A percentile compares a stretch with the other conserved stretches of the same genome.
phyloP scores from a whole-genome alignment of 2,888 invertebrate species.

The Buathra laborator region DNA sequence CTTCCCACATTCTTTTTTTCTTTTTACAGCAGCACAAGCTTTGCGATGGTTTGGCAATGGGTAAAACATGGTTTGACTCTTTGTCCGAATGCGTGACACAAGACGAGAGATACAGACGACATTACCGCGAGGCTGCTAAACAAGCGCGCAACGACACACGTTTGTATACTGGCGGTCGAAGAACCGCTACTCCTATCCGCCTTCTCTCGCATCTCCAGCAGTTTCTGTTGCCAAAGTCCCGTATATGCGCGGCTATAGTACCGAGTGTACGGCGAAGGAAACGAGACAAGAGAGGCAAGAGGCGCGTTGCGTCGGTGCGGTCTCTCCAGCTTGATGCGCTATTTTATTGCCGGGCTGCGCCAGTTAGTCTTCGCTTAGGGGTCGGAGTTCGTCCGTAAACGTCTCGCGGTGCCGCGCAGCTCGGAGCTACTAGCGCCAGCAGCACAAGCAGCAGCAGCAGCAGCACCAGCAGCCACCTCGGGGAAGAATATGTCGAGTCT shows the following conservation, averaged over 20 bases:
- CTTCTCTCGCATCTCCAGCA: not conserved
- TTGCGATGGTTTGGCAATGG: not conserved
- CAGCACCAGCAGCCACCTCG: slow-evolving; percentile 74
- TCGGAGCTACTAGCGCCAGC: slow-evolving; percentile 68
- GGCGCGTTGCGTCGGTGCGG: slow-evolving; percentile 67
- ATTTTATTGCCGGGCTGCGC: slow-evolving; percentile 79
- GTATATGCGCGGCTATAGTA: slow-evolving; percentile 22
- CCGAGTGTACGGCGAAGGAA: slow-evolving; percentile 24
- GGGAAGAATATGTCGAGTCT: slow-evolving; percentile 79
- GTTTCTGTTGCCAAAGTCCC: slow-evolving; percentile 12
- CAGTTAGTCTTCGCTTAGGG: slow-evolving; percentile 81
- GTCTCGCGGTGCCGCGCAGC: slow-evolving; percentile 77
- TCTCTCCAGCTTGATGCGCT: slow-evolving; percentile 77
- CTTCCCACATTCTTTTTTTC: not conserved
- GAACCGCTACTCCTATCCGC: not conserved
- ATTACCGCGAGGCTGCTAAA: slow-evolving; percentile 9
- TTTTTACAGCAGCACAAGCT: not conserved
- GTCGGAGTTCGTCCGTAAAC: slow-evolving; percentile 80
- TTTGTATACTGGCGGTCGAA: slow-evolving; percentile 28
- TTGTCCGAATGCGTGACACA: slow-evolving; percentile 3
- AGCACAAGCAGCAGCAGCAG: slow-evolving; percentile 28
- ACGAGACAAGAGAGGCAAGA: slow-evolving; percentile 34
- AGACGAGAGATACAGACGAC: not conserved
- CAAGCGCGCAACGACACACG: not conserved
- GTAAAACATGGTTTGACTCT: not conserved